phyloP scores from a whole-genome alignment of 2,888 invertebrate genomes.

The Noctuana brunneofusca region DNA sequence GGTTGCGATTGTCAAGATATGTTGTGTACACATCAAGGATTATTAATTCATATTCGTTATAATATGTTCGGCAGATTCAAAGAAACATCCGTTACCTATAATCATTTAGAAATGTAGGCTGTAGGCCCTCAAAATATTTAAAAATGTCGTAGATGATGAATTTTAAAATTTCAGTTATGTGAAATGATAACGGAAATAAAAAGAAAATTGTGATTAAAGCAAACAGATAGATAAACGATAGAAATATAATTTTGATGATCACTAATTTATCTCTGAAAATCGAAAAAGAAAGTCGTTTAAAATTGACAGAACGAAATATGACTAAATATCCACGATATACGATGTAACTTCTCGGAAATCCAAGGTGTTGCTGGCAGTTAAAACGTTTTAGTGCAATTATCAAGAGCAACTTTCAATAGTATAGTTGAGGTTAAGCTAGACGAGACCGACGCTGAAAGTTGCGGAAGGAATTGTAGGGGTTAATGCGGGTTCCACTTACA shows the following conservation, averaged over 20 bases:
- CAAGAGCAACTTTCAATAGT: not conserved
- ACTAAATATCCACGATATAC: not conserved
- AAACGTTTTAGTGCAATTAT: not conserved
- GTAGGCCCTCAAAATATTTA: no score
- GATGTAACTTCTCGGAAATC: not conserved
- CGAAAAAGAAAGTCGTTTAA: not conserved
- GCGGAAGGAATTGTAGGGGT: not conserved
- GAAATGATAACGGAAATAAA: no score
- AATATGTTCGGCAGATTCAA: not conserved
- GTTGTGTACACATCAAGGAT: slow-evolving; percentile 30
- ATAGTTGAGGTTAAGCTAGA: not conserved
- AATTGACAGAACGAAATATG: not conserved
- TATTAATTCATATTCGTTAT: slow-evolving; percentile 26
- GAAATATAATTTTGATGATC: no score
- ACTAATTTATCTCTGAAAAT: no score
- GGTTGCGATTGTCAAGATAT: slow-evolving; percentile 35
- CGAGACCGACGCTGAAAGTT: not conserved
- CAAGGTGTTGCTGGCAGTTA: not conserved
- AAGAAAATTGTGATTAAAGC: no score
- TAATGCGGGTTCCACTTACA: not conserved
- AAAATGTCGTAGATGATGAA: no score
- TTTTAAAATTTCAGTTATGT: no score
- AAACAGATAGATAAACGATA: no score
- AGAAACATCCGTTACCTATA: not conserved
- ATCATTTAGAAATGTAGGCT: no score